Conservation (phyloP, 1,140 invertebrate species). For the Nephotettix cincticeps region DNA sequence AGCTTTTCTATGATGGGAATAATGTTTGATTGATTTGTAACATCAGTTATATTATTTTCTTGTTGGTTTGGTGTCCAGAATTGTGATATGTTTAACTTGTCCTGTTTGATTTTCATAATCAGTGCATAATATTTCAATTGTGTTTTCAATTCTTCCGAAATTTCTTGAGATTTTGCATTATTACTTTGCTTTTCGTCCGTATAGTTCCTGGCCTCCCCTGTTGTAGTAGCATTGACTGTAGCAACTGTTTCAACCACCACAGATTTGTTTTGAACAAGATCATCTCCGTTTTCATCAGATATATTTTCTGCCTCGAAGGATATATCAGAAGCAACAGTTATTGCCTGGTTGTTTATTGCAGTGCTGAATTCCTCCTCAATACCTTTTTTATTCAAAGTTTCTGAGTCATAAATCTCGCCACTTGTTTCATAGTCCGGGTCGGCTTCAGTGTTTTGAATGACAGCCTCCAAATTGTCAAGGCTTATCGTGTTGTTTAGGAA, state of each 20-base stretch:
- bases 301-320: background rate
- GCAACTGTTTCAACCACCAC: too few relatives aligned
- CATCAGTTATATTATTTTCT: background rate
- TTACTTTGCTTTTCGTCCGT: too few relatives aligned
- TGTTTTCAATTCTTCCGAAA: background rate
- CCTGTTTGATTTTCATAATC: constrained; percentile 12
- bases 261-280: too few relatives aligned
- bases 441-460: constrained; percentile 21
- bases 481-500: constrained; percentile 4
- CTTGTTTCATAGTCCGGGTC: background rate
- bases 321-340: background rate
- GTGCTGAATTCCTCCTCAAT: background rate
- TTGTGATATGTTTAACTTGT: background rate
- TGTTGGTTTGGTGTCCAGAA: background rate
- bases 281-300: background rate
- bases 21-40: background rate
- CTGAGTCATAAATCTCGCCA: background rate
- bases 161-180: too few relatives aligned
- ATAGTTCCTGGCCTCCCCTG: too few relatives aligned
- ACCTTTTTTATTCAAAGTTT: background rate
- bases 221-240: too few relatives aligned
- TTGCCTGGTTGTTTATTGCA: background rate
- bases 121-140: background rate
- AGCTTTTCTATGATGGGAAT: background rate
- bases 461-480: constrained; percentile 6